A percentile compares a stretch with the other conserved stretches of the same genome.
phyloP scores from a whole-genome alignment of 2,888 invertebrate species.

The Sesamia inferens region DNA sequence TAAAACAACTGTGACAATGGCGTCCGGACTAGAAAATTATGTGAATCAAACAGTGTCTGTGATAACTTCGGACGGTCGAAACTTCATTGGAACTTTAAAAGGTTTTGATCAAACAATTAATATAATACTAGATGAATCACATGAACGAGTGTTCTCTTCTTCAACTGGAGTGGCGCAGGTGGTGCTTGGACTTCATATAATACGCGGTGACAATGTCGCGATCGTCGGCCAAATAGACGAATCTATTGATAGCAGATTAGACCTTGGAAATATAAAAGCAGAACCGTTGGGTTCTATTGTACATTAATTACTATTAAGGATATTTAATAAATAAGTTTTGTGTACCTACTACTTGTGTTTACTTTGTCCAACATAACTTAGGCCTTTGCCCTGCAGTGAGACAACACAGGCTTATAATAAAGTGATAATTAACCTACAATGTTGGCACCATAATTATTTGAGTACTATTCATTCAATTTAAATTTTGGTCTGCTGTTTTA shows the following conservation, averaged over 20 bases:
- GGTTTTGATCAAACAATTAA: constrained; percentile 99
- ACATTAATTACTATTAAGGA: constrained; percentile 91
- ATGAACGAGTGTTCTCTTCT: constrained; percentile 99
- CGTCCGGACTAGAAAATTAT: constrained; percentile 95
- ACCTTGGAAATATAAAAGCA: constrained; percentile 94
- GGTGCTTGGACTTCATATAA: constrained; percentile 98
- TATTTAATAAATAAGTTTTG: constrained; percentile 73
- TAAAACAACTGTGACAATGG: constrained; percentile 87
- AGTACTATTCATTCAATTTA: neutral
- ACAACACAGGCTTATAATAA: no score
- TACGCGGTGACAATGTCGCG: constrained; percentile 99
- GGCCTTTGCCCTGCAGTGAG: no score
- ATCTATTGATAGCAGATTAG: constrained; percentile 94
- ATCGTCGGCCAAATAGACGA: constrained; percentile 96
- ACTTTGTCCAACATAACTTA: neutral
- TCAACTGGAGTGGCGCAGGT: constrained; percentile 96
- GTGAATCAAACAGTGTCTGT: constrained; percentile 98
- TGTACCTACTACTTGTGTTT: constrained; percentile 32
- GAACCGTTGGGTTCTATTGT: constrained; percentile 95
- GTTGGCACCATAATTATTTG: neutral
- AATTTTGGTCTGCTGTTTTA: neutral
- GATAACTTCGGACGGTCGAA: constrained; percentile 98
- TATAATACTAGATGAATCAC: constrained; percentile 98
- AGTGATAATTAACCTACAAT: neutral
- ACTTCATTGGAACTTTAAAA: constrained; percentile 98